Evolutionary conservation across 2,113 vertebrate species (phyloP), one percentile per base, ranked within the genome.

Genomic region (Glareola pratincola): DNA sequence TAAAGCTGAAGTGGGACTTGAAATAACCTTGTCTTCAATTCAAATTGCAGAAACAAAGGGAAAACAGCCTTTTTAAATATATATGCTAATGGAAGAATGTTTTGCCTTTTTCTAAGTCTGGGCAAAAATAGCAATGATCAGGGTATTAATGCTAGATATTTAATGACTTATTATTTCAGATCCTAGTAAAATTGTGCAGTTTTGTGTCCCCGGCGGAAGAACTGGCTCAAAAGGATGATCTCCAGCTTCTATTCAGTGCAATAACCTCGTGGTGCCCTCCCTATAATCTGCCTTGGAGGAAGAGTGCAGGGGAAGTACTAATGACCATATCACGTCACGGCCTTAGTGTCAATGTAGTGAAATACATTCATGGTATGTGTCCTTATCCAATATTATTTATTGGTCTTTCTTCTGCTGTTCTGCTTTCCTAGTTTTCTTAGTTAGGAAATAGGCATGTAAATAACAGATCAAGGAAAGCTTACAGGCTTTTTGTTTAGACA

Each of bases 211-310:
- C 99, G 8, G 99, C 99, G 0, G 99, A 99, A 98, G 99, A 99
- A 88, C 98, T 99, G 97, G 99, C 99, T 60, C 99, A 99, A 53
- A 99, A 99, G 88, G 99, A 99, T 67, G 99, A 99, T 96, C 99
- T 99, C 29, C 99, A 99, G 98, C 99, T 99, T 89, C 97, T 99
- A 8, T 99, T 99, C 98, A 99, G 99, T 96, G 99, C 99, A 98
- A 99, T 99, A 98, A 99, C 99, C 47, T 99, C 99, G 63, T 99
- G 99, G 99, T 99, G 99, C 92, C 99, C 99, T 50, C 99, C 99
- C 48, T 99, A 99, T 96, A 99, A 99, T 94, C 98, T 99, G 96
- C 99, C 99, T 75, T 99, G 99, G 99, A 98, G 99, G 96, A 99
- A 99, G 97, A 99, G 99, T 59, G 99, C 99, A 1, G 99, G 99